Evolutionary conservation across 2,113 vertebrate species (phyloP).

Genomic region (Microcebus ravelobensis): DNA sequence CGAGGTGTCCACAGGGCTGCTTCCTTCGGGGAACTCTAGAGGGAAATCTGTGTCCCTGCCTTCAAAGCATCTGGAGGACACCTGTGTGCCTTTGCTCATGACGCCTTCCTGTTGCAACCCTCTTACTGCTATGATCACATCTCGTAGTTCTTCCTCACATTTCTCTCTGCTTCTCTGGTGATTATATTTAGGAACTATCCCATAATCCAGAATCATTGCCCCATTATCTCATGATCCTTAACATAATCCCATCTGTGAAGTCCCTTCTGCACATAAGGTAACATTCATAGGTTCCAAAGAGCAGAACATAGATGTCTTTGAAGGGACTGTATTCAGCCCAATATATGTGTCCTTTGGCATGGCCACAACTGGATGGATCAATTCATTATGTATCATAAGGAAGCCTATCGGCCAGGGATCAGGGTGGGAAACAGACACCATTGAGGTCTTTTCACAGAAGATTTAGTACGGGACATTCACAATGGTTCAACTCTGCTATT

Average conservation of each 20-base stretch:
- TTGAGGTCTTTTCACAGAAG: not conserved
- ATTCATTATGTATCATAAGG: not conserved
- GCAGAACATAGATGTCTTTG: not conserved
- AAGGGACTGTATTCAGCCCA: not conserved
- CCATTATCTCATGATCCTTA: not conserved
- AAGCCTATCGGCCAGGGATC: not conserved
- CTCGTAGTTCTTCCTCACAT: not conserved
- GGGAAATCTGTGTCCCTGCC: not conserved
- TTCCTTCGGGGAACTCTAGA: not conserved
- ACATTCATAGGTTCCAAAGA: not conserved
- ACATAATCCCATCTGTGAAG: not conserved
- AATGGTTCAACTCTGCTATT: fast-evolving
- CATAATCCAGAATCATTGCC: not conserved
- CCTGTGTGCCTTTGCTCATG: not conserved
- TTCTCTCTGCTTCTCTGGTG: not conserved
- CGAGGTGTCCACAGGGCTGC: not conserved
- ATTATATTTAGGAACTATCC: not conserved
- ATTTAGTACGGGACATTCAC: not conserved
- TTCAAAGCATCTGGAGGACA: not conserved
- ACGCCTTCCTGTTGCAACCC: no score
- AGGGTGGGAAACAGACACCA: not conserved
- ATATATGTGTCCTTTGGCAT: not conserved
- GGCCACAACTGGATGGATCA: not conserved
- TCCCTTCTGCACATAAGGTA: not conserved
- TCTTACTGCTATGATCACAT: not conserved